Conservation (phyloP, 2,113 vertebrate species). For the Lagopus leucura region DNA sequence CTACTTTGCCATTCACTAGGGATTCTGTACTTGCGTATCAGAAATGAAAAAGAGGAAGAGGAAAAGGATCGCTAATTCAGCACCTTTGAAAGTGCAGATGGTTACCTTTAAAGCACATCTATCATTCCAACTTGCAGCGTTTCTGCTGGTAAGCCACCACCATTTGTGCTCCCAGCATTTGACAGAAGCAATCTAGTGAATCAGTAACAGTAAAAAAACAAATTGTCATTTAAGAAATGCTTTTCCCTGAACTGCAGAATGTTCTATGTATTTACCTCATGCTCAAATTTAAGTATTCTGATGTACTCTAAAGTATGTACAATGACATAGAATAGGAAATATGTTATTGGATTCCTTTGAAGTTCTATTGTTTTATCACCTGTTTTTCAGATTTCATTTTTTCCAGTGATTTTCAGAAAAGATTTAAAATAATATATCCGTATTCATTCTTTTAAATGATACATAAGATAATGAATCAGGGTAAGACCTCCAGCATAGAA, state of each 20-base stretch:
- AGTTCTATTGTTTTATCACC: not conserved
- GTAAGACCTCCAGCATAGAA: not conserved
- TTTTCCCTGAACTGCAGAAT: not conserved
- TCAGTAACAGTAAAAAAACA: constrained; percentile 48
- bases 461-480: not conserved
- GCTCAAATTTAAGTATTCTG: no score
- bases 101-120: constrained; percentile 80
- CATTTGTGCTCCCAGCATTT: constrained; percentile 26
- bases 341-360: not conserved
- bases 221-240: not conserved
- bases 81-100: constrained; percentile 84
- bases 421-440: rapidly evolving
- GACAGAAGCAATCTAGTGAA: constrained; percentile 29
- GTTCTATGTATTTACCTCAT: no score
- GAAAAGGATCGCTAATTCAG: constrained; percentile 77
- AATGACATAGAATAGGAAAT: not conserved
- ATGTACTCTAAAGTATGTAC: not conserved
- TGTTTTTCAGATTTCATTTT: not conserved
- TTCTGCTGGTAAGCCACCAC: constrained; percentile 53
- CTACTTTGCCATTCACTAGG: constrained; percentile 81
- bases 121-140: constrained; percentile 77
- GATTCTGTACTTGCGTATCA: constrained; percentile 67
- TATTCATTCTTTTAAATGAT: not conserved
- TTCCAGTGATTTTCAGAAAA: not conserved
- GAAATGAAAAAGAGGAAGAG: constrained; percentile 52